A percentile compares a stretch with the other conserved stretches of the same genome.
These are phyloP conservation scores for Cyphomyrus plagiostoma DNA, from an alignment of 2,113 vertebrate genomes.

Conservation along the genomic window DNA sequence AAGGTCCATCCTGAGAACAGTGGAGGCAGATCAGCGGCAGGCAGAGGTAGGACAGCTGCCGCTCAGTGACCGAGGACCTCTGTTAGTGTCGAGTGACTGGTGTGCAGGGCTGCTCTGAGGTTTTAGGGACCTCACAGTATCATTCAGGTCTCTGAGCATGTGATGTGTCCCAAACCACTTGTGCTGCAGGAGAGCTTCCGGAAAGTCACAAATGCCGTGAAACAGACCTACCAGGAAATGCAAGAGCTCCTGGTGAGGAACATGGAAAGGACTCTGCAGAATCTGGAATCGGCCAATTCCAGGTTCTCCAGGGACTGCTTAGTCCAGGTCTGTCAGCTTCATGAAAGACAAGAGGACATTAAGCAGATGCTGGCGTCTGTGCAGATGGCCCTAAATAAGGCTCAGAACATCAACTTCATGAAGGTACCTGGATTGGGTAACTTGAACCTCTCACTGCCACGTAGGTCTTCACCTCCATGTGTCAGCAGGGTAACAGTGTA, in stretches of 20 bases:
- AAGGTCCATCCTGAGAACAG: neutral
- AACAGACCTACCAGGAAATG: no score
- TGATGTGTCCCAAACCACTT: no score
- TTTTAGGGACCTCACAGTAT: neutral
- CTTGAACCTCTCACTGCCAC: neutral
- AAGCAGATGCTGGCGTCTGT: neutral
- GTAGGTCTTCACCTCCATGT: neutral
- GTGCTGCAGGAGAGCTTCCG: neutral
- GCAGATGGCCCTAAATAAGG: neutral
- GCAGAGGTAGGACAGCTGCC: neutral
- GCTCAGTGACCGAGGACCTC: neutral
- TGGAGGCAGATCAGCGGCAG: no score
- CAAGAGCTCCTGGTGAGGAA: neutral
- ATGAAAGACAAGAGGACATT: neutral
- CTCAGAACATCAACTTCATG: neutral
- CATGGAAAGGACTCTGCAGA: neutral
- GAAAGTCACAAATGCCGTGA: neutral
- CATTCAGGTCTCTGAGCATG: no score
- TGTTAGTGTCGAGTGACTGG: neutral
- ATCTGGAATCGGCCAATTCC: neutral
- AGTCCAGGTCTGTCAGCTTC: neutral
- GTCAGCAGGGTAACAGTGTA: neutral
- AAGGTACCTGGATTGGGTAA: neutral
- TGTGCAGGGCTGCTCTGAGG: neutral
- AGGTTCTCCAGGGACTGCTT: neutral